Evolutionary conservation across 2,113 vertebrate species (phyloP).

Genomic region (Pituophis catenifer): DNA sequence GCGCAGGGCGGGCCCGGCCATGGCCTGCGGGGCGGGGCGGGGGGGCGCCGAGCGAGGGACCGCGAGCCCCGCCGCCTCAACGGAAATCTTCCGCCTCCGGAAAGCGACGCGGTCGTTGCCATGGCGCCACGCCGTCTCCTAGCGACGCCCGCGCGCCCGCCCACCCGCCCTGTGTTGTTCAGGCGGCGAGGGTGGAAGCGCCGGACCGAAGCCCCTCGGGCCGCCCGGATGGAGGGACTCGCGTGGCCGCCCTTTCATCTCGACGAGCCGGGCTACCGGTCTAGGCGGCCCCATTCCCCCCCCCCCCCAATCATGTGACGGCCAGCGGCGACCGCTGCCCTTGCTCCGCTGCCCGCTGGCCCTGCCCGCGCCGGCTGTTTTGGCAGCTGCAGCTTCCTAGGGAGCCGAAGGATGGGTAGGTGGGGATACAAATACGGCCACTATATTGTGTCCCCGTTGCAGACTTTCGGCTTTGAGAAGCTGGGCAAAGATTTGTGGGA

Average conservation of each 20-base stretch:
- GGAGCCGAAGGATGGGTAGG: not conserved
- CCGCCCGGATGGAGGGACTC: not conserved
- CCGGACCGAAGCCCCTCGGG: not conserved
- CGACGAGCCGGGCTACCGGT: not conserved
- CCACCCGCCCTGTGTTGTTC: not conserved
- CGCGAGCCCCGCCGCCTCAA: not conserved
- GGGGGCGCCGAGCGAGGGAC: not conserved
- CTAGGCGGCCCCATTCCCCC: not conserved
- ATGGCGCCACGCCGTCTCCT: not conserved
- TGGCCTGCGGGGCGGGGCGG: slow-evolving; percentile 40
- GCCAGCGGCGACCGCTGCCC: not conserved
- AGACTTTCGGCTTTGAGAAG: not conserved
- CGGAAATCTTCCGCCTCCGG: not conserved
- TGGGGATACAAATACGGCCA: not conserved
- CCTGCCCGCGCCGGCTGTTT: not conserved
- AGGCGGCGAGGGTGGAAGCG: not conserved
- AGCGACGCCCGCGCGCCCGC: not conserved
- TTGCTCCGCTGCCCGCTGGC: not conserved
- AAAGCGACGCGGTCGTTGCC: not conserved
- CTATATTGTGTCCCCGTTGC: not conserved
- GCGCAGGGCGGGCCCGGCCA: slow-evolving; percentile 69
- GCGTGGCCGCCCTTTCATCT: not conserved
- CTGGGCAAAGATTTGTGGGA: not conserved
- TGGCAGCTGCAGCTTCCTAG: not conserved
- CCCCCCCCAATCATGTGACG: not conserved